Evolutionary conservation across 2,888 invertebrate genomes (phyloP).

Genomic region (Platycnemis pennipes): DNA sequence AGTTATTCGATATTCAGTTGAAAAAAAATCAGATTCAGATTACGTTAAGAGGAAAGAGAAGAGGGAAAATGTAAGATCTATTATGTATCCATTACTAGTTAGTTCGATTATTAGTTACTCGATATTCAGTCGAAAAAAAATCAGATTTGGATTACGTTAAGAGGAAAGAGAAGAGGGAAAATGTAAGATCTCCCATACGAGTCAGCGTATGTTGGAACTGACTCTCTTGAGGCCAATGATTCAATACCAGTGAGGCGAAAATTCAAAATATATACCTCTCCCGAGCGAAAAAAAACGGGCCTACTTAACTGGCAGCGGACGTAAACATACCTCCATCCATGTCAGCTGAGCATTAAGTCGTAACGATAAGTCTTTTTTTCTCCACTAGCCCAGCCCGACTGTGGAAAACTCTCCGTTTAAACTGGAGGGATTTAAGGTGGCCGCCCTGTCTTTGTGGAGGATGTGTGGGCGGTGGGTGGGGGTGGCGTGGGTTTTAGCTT

Average conservation of each 20-base stretch:
- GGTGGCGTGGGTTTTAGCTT: neutral
- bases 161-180: too few species aligned
- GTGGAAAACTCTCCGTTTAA: neutral
- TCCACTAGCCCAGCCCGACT: neutral
- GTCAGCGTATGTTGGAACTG: neutral
- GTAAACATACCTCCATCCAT: neutral
- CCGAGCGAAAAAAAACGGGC: neutral
- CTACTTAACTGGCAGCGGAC: neutral
- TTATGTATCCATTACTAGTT: too few species aligned
- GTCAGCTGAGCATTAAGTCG: neutral
- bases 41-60: too few species aligned
- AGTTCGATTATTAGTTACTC: too few species aligned
- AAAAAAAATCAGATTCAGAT: too few species aligned
- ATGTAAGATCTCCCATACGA: too few species aligned
- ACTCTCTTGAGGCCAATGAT: neutral
- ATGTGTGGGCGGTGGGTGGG: neutral
- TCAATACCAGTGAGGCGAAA: neutral
- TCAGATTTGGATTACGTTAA: too few species aligned
- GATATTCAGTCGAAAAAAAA: too few species aligned
- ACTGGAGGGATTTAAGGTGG: neutral
- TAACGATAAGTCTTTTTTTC: neutral
- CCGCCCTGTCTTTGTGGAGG: slow-evolving; percentile 11
- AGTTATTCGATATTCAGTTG: too few species aligned
- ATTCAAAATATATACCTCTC: neutral
- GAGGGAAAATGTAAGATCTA: too few species aligned